Evolutionary conservation across 2,888 invertebrate species (phyloP).

Genomic region (Cephus pygmeus): DNA sequence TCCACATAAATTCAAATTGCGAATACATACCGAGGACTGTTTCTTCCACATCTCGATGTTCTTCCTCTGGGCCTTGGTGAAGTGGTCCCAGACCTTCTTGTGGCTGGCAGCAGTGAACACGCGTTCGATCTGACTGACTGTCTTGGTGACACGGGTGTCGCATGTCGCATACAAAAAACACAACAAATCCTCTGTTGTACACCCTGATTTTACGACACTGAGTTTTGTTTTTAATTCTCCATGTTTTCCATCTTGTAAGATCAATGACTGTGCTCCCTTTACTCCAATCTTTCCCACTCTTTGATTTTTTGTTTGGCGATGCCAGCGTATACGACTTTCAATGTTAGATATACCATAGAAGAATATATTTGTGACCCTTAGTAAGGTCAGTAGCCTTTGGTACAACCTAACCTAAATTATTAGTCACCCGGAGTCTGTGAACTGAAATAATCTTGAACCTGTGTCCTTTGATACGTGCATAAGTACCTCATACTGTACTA

Average conservation of each 20-base stretch:
- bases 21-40: slow-evolving; percentile 87
- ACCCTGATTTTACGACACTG: slow-evolving; percentile 49
- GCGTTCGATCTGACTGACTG: slow-evolving; percentile 99
- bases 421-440: background rate
- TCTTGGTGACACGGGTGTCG: slow-evolving; percentile 62
- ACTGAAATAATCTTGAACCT: background rate
- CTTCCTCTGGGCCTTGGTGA: slow-evolving; percentile 98
- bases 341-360: background rate
- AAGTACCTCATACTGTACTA: background rate
- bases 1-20: slow-evolving; percentile 14
- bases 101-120: slow-evolving; percentile 95
- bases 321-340: background rate
- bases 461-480: background rate
- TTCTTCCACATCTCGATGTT: slow-evolving; percentile 98
- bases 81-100: slow-evolving; percentile 99
- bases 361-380: background rate
- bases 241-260: slow-evolving; percentile 2
- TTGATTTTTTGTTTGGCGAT: background rate
- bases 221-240: slow-evolving; percentile 31
- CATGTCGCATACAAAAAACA: slow-evolving; percentile 66
- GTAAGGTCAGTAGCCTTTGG: background rate
- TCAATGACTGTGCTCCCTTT: slow-evolving; percentile 8
- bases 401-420: background rate
- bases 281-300: slow-evolving; percentile 16
- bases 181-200: slow-evolving; percentile 66